phyloP scores from a whole-genome alignment of 2,888 invertebrate species.

The Dryobota labecula region DNA sequence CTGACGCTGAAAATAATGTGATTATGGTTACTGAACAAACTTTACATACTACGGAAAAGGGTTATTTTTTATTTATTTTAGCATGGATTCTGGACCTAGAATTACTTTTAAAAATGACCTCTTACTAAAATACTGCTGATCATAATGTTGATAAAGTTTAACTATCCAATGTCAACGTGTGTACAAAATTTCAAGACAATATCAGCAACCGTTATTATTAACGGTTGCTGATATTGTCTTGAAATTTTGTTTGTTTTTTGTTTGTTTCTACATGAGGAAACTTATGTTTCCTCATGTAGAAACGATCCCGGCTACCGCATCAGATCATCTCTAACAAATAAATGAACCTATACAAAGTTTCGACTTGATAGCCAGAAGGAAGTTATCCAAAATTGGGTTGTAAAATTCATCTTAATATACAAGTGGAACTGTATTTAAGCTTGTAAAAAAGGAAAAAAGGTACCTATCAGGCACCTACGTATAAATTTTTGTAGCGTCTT shows the following conservation, averaged over 20 bases:
- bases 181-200: conserved; percentile 1
- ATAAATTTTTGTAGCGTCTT: not conserved
- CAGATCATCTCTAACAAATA: not conserved
- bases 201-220: conserved; percentile 4
- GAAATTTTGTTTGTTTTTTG: too few relatives aligned
- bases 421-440: not conserved
- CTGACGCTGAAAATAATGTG: not conserved
- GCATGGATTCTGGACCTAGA: too few relatives aligned
- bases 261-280: too few relatives aligned
- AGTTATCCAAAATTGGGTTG: not conserved
- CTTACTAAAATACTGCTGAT: not conserved
- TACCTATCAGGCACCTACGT: not conserved
- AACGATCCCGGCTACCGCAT: not conserved
- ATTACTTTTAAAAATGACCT: not conserved
- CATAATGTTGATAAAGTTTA: not conserved
- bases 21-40: not conserved
- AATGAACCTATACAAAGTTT: not conserved
- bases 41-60: not conserved
- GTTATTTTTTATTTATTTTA: not conserved
- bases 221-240: conserved; percentile 5
- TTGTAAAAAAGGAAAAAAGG: not conserved
- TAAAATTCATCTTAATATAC: conserved; percentile 1
- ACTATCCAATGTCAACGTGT: not conserved
- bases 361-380: not conserved
- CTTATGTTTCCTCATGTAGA: not conserved